Percentiles rank a stretch among this genome's conserved stretches.
These are phyloP conservation scores for Leptoclinus maculatus DNA, from an alignment of 2,797 vertebrate species.

Conservation along the genomic window DNA sequence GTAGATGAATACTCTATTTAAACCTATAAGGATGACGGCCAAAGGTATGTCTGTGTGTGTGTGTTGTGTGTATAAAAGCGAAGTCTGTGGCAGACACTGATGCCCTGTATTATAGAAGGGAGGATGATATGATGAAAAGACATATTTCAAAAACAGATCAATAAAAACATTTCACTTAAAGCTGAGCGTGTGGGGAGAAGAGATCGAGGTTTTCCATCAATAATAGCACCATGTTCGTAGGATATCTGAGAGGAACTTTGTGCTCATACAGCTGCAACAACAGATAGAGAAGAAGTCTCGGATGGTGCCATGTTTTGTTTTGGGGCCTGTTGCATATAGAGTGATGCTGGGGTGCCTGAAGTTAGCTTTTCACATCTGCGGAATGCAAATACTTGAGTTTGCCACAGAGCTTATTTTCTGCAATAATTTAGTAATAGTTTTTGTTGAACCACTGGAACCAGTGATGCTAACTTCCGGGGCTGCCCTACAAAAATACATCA, in stretches of 20 bases:
- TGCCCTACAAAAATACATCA: no score
- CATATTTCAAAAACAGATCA: slow-evolving; percentile 20
- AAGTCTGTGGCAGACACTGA: neutral
- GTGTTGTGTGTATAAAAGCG: neutral
- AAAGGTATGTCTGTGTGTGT: neutral
- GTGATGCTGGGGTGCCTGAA: no score
- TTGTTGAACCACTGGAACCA: no score
- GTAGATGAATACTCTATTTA: neutral
- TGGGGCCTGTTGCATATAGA: neutral
- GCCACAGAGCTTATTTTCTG: no score
- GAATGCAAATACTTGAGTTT: no score
- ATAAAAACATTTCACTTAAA: slow-evolving; percentile 20
- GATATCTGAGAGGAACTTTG: neutral
- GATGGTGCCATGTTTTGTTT: neutral
- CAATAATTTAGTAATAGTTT: no score
- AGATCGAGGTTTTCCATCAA: slow-evolving; percentile 15
- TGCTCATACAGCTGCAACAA: slow-evolving; percentile 8
- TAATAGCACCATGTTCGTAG: slow-evolving; percentile 14
- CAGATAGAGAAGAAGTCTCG: slow-evolving; percentile 8
- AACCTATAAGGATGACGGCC: neutral
- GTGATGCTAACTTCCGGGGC: no score
- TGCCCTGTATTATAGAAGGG: neutral
- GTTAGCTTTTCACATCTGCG: no score
- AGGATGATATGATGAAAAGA: slow-evolving; percentile 5
- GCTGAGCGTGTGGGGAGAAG: slow-evolving; percentile 3